Conservation (phyloP, 1,140 invertebrate genomes). For the Argopecten irradians region DNA sequence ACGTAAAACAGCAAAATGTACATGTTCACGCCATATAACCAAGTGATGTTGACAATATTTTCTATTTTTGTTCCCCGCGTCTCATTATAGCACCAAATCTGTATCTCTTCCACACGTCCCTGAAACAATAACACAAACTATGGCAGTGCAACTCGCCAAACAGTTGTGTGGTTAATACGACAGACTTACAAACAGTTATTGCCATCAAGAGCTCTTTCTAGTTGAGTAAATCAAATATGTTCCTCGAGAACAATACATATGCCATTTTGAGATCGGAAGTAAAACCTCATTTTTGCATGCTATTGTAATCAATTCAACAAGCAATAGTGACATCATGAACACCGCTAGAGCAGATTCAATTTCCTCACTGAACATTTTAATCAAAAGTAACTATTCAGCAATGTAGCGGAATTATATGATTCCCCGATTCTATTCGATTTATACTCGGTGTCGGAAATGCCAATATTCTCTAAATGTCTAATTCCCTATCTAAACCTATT, state of each 20-base stretch:
- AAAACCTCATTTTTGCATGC: neutral
- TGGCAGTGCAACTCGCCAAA: neutral
- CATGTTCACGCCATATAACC: neutral
- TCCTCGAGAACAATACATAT: neutral
- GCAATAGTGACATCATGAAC: neutral
- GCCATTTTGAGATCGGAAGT: neutral
- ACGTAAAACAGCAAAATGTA: neutral
- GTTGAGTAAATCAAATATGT: neutral
- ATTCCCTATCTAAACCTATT: neutral
- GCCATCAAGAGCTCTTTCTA: neutral
- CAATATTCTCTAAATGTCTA: neutral
- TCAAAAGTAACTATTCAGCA: neutral
- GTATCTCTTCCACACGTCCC: neutral
- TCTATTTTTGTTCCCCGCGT: neutral
- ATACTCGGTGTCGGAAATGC: neutral
- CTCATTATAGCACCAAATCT: neutral
- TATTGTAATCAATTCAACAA: neutral
- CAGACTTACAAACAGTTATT: neutral
- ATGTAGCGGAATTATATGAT: neutral
- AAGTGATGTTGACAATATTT: slow-evolving; percentile 7
- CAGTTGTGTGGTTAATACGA: neutral
- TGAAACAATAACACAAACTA: neutral
- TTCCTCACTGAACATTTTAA: neutral
- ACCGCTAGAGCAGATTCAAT: neutral
- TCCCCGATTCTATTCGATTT: neutral